phyloP scores from a whole-genome alignment of 2,888 invertebrate species.

The Ethmia dodecea region DNA sequence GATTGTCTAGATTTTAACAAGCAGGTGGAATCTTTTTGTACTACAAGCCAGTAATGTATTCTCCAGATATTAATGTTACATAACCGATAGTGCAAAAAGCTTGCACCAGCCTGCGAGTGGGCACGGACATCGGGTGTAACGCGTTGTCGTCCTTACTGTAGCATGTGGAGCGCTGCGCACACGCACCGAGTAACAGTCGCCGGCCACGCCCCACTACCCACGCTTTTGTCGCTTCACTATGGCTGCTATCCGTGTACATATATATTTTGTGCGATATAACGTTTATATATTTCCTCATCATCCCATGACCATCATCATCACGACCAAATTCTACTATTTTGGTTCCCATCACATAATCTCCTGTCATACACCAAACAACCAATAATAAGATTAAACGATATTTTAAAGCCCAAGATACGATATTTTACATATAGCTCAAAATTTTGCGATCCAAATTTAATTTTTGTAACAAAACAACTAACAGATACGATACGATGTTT shows the following conservation, averaged over 20 bases:
- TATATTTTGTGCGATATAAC: constrained; percentile 38
- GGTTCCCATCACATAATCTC: constrained; percentile 21
- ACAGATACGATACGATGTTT: no score
- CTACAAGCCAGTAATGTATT: no score
- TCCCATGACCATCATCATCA: constrained; percentile 22
- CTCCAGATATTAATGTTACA: background rate
- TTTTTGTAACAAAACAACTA: no score
- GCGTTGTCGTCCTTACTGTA: constrained; percentile 31
- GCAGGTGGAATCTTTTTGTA: constrained; percentile 34
- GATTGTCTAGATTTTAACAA: constrained; percentile 19
- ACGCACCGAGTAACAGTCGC: constrained; percentile 36
- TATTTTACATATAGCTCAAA: no score
- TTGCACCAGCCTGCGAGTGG: constrained; percentile 28
- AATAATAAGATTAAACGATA: constrained; percentile 3
- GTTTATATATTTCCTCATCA: constrained; percentile 21
- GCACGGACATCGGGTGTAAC: constrained; percentile 26
- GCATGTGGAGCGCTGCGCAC: constrained; percentile 37
- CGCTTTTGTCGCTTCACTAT: constrained; percentile 49
- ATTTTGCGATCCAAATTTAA: no score
- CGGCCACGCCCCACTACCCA: constrained; percentile 31
- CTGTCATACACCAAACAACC: constrained; percentile 1
- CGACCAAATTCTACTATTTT: constrained; percentile 51
- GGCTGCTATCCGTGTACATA: constrained; percentile 40
- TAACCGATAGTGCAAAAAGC: constrained; percentile 17
- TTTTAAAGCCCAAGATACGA: no score